These are phyloP conservation scores for Scaptomyza cyrtandrae DNA, from an alignment of 2,888 invertebrate species.

Conservation along the genomic window DNA sequence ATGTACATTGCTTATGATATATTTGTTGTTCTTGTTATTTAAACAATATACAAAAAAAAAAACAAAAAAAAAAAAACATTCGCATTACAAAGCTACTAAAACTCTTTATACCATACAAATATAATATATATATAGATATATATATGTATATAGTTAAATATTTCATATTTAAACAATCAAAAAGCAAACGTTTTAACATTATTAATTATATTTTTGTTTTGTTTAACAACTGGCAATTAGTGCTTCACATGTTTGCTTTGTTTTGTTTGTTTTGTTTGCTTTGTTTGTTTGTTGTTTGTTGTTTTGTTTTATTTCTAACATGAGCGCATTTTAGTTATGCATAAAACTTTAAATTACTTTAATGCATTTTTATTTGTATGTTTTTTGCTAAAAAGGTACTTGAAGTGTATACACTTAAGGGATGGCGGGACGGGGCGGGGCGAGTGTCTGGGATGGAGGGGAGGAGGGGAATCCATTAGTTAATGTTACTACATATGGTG, in stretches of 20 bases:
- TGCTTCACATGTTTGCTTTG: slow-evolving; percentile 36
- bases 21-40: slow-evolving; percentile 17
- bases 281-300: no score
- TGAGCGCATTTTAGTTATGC: slow-evolving; percentile 13
- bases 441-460: neutral
- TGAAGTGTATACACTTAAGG: slow-evolving; percentile 77
- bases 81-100: slow-evolving; percentile 48
- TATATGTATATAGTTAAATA: neutral
- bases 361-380: slow-evolving; percentile 35
- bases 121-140: neutral
- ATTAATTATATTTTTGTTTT: slow-evolving; percentile 1
- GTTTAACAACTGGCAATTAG: slow-evolving; percentile 47
- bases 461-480: slow-evolving; percentile 18
- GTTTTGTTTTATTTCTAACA: neutral
- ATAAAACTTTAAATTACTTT: slow-evolving; percentile 32
- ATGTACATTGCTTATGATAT: slow-evolving; percentile 27
- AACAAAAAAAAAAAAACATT: slow-evolving; percentile 38
- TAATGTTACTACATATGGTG: slow-evolving; percentile 7
- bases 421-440: slow-evolving; percentile 16
- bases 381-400: slow-evolving; percentile 79
- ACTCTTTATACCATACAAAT: slow-evolving; percentile 17
- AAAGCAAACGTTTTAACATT: slow-evolving; percentile 52
- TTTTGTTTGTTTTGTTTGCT: neutral
- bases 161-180: slow-evolving; percentile 37
- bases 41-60: slow-evolving; percentile 1